Conservation (phyloP, 2,797 vertebrate genomes). For the Phylloscopus collybita region DNA sequence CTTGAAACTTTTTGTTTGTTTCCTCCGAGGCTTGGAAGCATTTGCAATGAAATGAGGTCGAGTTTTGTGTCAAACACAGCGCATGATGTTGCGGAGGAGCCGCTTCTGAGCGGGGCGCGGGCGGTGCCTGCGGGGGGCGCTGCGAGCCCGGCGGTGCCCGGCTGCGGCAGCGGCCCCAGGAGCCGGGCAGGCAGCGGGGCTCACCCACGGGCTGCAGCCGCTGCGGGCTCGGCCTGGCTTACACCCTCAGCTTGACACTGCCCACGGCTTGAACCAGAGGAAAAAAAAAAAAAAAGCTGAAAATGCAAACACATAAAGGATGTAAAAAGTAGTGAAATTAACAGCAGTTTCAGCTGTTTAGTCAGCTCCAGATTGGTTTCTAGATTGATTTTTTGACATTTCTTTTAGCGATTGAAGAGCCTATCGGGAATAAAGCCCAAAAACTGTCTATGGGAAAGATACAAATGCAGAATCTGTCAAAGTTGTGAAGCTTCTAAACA, state of each 20-base stretch:
- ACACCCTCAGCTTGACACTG: fast-evolving
- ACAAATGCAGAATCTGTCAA: background rate
- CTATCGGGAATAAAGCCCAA: background rate
- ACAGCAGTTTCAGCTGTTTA: background rate
- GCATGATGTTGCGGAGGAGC: fast-evolving
- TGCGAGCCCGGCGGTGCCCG: background rate
- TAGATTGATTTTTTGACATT: background rate
- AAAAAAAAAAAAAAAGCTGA: fast-evolving
- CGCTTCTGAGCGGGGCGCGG: fast-evolving
- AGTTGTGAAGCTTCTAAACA: background rate
- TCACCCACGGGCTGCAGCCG: fast-evolving
- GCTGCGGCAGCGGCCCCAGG: fast-evolving
- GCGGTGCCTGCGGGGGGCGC: background rate
- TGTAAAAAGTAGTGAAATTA: background rate
- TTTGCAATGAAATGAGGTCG: fast-evolving
- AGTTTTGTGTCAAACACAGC: fast-evolving
- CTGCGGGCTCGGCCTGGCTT: fast-evolving
- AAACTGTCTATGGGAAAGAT: background rate
- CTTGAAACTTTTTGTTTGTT: background rate
- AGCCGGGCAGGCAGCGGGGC: fast-evolving
- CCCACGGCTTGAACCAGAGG: background rate
- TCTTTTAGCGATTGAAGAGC: background rate
- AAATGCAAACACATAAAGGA: background rate
- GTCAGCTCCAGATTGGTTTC: background rate
- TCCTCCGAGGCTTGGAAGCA: fast-evolving